These are phyloP conservation scores for Jordanella pulchra DNA, from an alignment of 2,797 vertebrate genomes.

Conservation along the genomic window DNA sequence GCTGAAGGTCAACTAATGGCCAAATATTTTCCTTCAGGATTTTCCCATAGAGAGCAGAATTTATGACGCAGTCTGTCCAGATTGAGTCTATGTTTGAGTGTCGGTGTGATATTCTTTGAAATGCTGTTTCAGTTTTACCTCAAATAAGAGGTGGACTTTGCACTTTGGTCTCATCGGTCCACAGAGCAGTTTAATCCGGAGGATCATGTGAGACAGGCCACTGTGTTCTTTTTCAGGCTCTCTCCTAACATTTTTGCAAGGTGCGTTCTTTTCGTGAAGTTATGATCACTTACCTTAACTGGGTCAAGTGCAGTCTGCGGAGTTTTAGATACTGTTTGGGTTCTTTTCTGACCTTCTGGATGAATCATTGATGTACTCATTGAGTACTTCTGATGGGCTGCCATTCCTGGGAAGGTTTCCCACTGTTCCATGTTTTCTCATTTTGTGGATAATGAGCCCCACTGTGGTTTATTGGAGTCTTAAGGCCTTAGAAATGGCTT, in stretches of 20 bases:
- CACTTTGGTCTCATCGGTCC: background rate
- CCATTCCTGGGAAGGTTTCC: background rate
- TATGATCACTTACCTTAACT: background rate
- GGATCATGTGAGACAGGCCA: background rate
- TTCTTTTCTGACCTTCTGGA: constrained; percentile 4
- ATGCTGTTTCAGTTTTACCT: background rate
- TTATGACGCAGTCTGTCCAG: background rate
- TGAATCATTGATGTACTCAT: background rate
- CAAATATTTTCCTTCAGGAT: background rate
- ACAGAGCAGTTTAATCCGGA: background rate
- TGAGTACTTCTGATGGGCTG: background rate
- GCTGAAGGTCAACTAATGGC: too few relatives aligned
- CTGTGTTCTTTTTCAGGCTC: background rate
- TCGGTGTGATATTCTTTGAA: background rate
- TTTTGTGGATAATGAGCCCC: constrained; percentile 7
- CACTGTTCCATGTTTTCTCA: background rate
- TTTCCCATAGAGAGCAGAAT: background rate
- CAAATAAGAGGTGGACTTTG: background rate
- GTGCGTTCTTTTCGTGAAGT: background rate
- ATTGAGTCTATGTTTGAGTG: background rate
- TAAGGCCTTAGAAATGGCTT: background rate
- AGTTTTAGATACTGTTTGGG: constrained; percentile 4
- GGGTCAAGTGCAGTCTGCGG: background rate
- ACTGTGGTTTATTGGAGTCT: constrained; percentile 1
- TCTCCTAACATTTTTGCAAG: background rate